Evolutionary conservation across 2,888 invertebrate species (phyloP).

Genomic region (Lypha dubia): DNA sequence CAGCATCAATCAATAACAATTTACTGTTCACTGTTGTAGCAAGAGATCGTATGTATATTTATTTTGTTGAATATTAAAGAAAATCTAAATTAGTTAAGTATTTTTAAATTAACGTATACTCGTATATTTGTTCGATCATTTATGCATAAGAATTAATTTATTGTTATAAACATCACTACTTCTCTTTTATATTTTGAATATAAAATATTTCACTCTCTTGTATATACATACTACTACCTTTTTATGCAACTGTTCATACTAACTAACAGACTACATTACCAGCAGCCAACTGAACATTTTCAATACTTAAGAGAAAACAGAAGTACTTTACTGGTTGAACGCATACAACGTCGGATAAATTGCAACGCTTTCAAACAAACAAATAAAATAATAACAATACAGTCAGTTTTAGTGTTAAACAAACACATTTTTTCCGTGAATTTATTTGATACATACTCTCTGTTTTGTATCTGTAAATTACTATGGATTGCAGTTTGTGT

Average conservation of each 20-base stretch:
- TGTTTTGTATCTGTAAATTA: slow-evolving; percentile 7
- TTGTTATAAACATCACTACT: slow-evolving; percentile 46
- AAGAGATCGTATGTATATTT: slow-evolving; percentile 28
- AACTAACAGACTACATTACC: slow-evolving; percentile 46
- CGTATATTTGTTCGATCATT: slow-evolving; percentile 1
- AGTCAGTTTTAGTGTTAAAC: slow-evolving; percentile 56
- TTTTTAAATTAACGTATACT: slow-evolving; percentile 52
- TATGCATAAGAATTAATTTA: slow-evolving; percentile 32
- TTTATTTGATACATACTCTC: slow-evolving; percentile 27
- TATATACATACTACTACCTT: slow-evolving; percentile 12
- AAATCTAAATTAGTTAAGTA: slow-evolving; percentile 54
- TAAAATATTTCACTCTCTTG: neutral
- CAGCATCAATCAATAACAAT: slow-evolving; percentile 45
- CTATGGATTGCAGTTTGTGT: slow-evolving; percentile 18
- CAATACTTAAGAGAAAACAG: slow-evolving; percentile 64
- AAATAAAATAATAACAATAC: slow-evolving; percentile 46
- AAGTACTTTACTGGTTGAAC: slow-evolving; percentile 65
- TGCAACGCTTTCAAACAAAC: slow-evolving; percentile 49
- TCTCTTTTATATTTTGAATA: neutral
- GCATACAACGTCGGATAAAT: slow-evolving; percentile 40
- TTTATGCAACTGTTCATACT: slow-evolving; percentile 55
- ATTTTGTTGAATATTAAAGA: slow-evolving; percentile 50
- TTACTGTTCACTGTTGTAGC: neutral
- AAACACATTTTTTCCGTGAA: slow-evolving; percentile 39
- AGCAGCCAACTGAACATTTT: slow-evolving; percentile 55